Base-by-base conservation (phyloP, 2,888 invertebrate species). In the Tineola bisselliella region DNA sequence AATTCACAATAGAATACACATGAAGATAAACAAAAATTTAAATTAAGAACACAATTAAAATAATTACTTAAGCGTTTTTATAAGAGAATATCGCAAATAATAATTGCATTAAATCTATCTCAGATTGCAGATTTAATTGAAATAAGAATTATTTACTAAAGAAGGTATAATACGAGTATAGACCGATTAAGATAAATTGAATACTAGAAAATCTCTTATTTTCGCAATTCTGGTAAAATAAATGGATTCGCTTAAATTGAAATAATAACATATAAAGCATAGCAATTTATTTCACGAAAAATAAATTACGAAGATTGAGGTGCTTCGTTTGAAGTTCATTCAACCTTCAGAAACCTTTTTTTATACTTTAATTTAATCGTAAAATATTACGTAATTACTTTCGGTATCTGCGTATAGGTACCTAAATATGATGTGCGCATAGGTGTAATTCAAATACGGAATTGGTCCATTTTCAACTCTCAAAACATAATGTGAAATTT, bases 401-500 rank as follows among this genome's bases (percentile, higher is more conserved):
- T 31, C 31, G 10, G 31, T 10, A 31, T 31, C 31, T 31, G 5
- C 31, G 10, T 38, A 38, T 6, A 10, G 10, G n/a, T 10, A 10
- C 31, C 31, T 31, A 10, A 25, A 38, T 38, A 3, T 38, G 10
- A 10, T n/a, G 1, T 38, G 3, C 10, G 10, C 10, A 38, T 38
- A 25, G 6, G 25, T 25, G 25, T 25, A 25, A 4, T 6, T 38
- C 3, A 3, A 18, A 48, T 13, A 10, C 48, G 48, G 3, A 3
- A 44, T n/a, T 44, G n/a, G 48, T 44, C 15, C 48, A 48, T 5
- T 18, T 18, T 48, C 8, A 48, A 48, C 4, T 33, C n/a, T 5
- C 17, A 19, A 58, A 33, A 58, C n/a, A 58, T 58, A 31, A 58
- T 58, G 33, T 58, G n/a, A 56, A 56, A 25, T 56, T 56, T 6